Evolutionary conservation across 2,888 invertebrate genomes (phyloP).

Genomic region (Nephrotoma appendiculata): DNA sequence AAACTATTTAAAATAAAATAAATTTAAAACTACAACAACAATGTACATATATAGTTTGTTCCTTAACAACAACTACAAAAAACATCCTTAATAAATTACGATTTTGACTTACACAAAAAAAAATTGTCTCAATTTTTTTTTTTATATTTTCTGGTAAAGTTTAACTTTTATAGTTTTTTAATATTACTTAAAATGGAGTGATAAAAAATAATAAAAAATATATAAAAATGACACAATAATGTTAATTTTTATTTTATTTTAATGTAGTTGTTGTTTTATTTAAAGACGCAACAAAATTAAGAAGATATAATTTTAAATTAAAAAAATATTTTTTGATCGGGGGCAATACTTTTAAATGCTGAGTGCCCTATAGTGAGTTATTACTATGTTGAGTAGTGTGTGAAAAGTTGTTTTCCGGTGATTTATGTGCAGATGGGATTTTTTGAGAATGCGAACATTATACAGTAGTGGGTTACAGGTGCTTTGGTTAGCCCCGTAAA

Average conservation of each 20-base stretch:
- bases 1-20: neutral
- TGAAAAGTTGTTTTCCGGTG: no score
- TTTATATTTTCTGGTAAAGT: neutral
- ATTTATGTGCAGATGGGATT: no score
- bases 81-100: constrained; percentile 1
- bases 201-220: constrained; percentile 1
- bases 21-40: neutral
- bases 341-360: neutral
- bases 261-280: neutral
- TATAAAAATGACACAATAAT: constrained; percentile 2
- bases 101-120: neutral
- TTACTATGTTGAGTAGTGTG: no score
- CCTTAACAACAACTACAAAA: neutral
- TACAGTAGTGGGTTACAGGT: no score
- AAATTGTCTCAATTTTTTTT: neutral
- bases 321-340: neutral
- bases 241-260: neutral
- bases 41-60: neutral
- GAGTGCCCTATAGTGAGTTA: no score
- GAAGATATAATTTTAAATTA: neutral
- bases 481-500: no score
- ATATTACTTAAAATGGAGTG: constrained; percentile 3
- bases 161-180: neutral
- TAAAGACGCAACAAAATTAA: neutral
- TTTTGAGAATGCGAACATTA: no score